Evolutionary conservation across 2,797 vertebrate species (phyloP), one percentile per base, ranked within the genome.

Genomic region (Sebastes iracundus): DNA sequence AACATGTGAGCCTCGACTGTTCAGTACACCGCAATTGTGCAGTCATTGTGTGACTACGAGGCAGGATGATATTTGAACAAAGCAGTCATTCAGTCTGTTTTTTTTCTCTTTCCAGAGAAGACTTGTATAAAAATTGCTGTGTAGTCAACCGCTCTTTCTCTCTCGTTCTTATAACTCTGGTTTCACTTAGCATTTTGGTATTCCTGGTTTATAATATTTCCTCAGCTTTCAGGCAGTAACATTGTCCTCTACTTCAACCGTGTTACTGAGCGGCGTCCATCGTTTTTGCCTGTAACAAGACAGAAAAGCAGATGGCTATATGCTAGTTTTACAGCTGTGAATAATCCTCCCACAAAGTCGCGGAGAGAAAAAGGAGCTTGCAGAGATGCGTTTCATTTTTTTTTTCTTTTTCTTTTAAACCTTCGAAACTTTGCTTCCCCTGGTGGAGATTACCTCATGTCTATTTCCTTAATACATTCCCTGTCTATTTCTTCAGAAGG

Each of bases 181-280:
- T 93, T 93, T 88, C 85, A 92, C 86, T 93, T 92, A 91, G 66
- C 69, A 59, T 85, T 87, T 89, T 71, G 72, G 72, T 82, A 72
- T 86, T 87, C 87, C 71, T 84, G 87, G 88, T 90, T 83, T 86
- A 72, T 79, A 74, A 80, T 89, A 80, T 88, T 87, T 88, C 66
- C 76, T 59, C 61, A 63, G 72, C 87, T 91, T 78, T 86, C 61
- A 84, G 81, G 76, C 86, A 85, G 52, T 70, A 80, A 73, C 75
- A 68, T 68, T 90, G 87, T 87, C 90, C 83, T 91, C 80, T 81
- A 84, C 70, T 86, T 90, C 86, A 90, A 87, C 87, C 53, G 25
- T 83, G 77, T 85, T 75, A 82, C 75, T 56, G 82, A 85, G 74
- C 81, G 66, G 38, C 14, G 68, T 86, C 80, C 73, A 56, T 77